Conservation (phyloP, 2,113 vertebrate species). For the Dendropsophus ebraccatus region DNA sequence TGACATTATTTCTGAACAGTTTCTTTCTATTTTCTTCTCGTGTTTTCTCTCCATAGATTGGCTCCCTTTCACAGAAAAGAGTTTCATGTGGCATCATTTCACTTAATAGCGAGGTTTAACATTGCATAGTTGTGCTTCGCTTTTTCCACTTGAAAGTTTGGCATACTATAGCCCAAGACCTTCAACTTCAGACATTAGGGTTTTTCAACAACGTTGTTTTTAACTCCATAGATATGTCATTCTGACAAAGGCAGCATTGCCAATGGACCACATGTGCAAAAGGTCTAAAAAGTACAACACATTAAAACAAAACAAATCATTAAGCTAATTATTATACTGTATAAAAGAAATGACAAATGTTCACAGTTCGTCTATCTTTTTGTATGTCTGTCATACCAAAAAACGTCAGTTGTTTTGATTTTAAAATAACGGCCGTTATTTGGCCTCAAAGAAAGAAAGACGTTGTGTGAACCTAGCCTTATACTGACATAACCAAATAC, state of each 20-base stretch:
- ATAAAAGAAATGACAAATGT: too few relatives aligned
- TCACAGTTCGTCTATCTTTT: too few relatives aligned
- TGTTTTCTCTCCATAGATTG: slow-evolving; percentile 71
- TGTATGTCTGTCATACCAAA: too few relatives aligned
- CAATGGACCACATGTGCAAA: not conserved
- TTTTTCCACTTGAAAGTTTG: slow-evolving; percentile 27
- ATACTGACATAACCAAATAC: too few relatives aligned
- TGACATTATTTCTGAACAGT: slow-evolving; percentile 27
- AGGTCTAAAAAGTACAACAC: not conserved
- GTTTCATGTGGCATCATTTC: slow-evolving; percentile 78
- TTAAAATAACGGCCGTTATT: too few relatives aligned
- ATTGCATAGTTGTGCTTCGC: not conserved
- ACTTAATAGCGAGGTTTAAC: slow-evolving; percentile 79
- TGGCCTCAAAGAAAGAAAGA: too few relatives aligned
- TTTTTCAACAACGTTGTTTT: not conserved
- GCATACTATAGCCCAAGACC: slow-evolving; percentile 4
- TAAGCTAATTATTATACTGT: too few relatives aligned
- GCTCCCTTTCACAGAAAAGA: slow-evolving; percentile 84
- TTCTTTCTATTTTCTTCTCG: slow-evolving; percentile 15
- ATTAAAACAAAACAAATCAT: not conserved
- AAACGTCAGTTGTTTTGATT: too few relatives aligned
- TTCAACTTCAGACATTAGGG: slow-evolving; percentile 18
- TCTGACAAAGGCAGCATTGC: slow-evolving; percentile 6
- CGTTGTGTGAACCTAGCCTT: too few relatives aligned
- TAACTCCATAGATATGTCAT: not conserved